phyloP scores from a whole-genome alignment of 2,113 vertebrate species.

The Platysternon megacephalum region DNA sequence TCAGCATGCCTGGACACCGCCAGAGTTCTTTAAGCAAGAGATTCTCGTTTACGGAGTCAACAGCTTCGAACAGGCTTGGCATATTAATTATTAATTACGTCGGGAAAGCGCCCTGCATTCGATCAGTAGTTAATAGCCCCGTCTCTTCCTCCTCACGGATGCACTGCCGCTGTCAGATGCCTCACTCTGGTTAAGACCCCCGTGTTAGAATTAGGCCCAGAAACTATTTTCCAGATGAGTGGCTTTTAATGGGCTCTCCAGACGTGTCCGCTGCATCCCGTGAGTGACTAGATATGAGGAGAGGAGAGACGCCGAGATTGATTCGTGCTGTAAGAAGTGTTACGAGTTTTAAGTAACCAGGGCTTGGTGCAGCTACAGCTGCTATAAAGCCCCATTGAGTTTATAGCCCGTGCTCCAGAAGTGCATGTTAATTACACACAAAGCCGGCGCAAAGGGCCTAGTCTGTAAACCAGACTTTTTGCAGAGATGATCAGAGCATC shows the following conservation, averaged over 20 bases:
- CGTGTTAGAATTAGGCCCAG: slow-evolving; percentile 68
- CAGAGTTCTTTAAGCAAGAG: slow-evolving; percentile 35
- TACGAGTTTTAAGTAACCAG: slow-evolving; percentile 16
- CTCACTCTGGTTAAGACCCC: slow-evolving; percentile 56
- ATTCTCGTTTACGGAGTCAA: slow-evolving; percentile 61
- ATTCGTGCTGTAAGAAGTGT: not conserved
- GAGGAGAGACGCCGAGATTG: slow-evolving; percentile 39
- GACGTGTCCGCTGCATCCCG: slow-evolving; percentile 55
- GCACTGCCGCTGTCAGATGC: slow-evolving; percentile 58
- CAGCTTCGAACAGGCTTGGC: slow-evolving; percentile 50
- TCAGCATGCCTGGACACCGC: slow-evolving; percentile 28
- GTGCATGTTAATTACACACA: not conserved
- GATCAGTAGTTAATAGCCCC: slow-evolving; percentile 70
- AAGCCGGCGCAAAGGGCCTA: not conserved
- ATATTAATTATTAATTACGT: slow-evolving; percentile 75
- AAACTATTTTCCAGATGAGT: slow-evolving; percentile 79
- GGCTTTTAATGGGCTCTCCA: slow-evolving; percentile 78
- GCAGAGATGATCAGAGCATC: not conserved
- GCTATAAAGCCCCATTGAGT: not conserved
- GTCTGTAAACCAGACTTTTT: not conserved
- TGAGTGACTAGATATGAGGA: slow-evolving; percentile 46
- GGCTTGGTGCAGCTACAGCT: not conserved
- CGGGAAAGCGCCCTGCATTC: slow-evolving; percentile 49
- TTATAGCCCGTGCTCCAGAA: not conserved
- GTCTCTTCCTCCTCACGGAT: slow-evolving; percentile 42